A percentile compares a stretch with the other conserved stretches of the same genome.
Conservation (phyloP, 2,888 invertebrate genomes). For the Pachliopta kotzebuea region DNA sequence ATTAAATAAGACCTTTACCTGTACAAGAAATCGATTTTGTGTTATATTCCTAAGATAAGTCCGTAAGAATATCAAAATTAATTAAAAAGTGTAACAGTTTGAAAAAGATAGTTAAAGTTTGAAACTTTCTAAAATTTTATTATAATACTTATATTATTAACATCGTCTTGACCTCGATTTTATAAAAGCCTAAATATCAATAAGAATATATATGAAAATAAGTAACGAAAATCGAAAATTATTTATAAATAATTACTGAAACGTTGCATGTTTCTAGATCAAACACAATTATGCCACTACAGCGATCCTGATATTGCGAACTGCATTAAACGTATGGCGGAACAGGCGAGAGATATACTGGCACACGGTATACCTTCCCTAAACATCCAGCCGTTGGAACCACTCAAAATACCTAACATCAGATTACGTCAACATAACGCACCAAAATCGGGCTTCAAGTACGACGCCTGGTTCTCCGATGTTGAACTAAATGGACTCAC, state of each 20-base stretch:
- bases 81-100: no score
- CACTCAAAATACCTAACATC: slow-evolving; percentile 79
- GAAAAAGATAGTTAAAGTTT: no score
- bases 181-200: no score
- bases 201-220: neutral
- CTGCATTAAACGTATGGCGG: slow-evolving; percentile 79
- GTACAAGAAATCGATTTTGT: no score
- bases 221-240: neutral
- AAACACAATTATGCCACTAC: slow-evolving; percentile 74
- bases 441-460: slow-evolving; percentile 71
- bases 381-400: slow-evolving; percentile 81
- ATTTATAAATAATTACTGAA: neutral
- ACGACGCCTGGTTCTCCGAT: slow-evolving; percentile 76
- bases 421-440: slow-evolving; percentile 77
- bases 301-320: slow-evolving; percentile 77
- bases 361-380: slow-evolving; percentile 80
- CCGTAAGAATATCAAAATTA: no score
- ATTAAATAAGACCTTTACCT: neutral
- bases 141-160: no score
- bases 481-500: slow-evolving; percentile 70
- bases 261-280: slow-evolving; percentile 32
- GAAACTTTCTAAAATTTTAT: no score
- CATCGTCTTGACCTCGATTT: no score
- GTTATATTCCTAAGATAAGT: no score
- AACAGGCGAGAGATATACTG: slow-evolving; percentile 72